Conservation (phyloP, 2,113 vertebrate genomes). For the Tympanuchus pallidicinctus region DNA sequence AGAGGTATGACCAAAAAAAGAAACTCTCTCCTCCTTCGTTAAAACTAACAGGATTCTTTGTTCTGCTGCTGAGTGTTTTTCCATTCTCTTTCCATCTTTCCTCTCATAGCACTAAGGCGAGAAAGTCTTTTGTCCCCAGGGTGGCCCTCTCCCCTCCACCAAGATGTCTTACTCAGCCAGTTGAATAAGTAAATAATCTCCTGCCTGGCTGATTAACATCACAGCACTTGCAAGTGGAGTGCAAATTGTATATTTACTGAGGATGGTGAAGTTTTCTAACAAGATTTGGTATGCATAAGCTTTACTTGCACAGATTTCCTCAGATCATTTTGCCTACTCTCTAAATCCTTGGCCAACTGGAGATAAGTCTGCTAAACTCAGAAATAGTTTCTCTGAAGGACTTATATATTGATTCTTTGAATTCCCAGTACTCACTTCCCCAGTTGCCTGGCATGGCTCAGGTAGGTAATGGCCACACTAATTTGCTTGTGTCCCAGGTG, state of each 20-base stretch:
- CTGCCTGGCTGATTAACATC: neutral
- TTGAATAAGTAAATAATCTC: neutral
- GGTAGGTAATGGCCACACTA: fast-evolving
- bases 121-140: neutral
- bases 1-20: neutral
- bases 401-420: neutral
- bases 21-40: neutral
- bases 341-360: neutral
- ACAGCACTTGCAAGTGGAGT: neutral
- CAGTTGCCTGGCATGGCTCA: fast-evolving
- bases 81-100: neutral
- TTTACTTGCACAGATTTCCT: neutral
- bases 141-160: neutral
- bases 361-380: neutral
- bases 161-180: neutral
- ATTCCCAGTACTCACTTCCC: neutral
- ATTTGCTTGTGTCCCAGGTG: neutral
- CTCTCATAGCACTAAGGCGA: neutral
- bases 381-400: neutral
- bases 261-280: neutral
- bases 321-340: neutral
- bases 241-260: neutral
- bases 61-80: neutral
- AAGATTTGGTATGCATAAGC: neutral
- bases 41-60: neutral